Conservation (phyloP, 2,797 vertebrate genomes). For the Pteropus rufus region DNA sequence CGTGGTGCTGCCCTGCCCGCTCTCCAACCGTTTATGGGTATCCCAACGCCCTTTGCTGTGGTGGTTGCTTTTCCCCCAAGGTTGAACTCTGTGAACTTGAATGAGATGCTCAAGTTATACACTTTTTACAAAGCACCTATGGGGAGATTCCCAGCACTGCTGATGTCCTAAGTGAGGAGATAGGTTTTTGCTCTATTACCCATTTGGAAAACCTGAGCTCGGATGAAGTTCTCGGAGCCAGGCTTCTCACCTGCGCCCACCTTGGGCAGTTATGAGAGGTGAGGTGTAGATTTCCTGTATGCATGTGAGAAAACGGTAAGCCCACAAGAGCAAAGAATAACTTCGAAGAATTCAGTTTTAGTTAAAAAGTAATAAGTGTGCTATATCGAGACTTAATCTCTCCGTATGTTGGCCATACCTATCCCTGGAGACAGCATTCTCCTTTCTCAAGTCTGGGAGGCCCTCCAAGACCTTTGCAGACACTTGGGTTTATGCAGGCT, state of each 20-base stretch:
- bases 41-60: rapidly evolving
- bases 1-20: neutral
- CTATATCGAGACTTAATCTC: neutral
- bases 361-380: neutral
- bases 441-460: rapidly evolving
- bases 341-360: neutral
- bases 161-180: neutral
- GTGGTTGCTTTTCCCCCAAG: too few species aligned
- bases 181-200: neutral
- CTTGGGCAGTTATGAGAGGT: too few species aligned
- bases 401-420: neutral
- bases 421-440: neutral
- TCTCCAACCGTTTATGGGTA: rapidly evolving
- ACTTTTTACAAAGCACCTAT: neutral
- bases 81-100: neutral
- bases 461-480: too few species aligned
- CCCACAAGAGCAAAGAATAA: neutral
- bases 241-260: neutral
- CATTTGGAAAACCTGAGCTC: neutral
- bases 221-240: neutral
- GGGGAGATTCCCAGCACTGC: neutral
- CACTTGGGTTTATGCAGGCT: neutral
- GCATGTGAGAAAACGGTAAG: neutral
- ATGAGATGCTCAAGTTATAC: too few species aligned
- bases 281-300: neutral